Conservation (phyloP, 2,797 vertebrate genomes). For the Pseudomugil tenellus region DNA sequence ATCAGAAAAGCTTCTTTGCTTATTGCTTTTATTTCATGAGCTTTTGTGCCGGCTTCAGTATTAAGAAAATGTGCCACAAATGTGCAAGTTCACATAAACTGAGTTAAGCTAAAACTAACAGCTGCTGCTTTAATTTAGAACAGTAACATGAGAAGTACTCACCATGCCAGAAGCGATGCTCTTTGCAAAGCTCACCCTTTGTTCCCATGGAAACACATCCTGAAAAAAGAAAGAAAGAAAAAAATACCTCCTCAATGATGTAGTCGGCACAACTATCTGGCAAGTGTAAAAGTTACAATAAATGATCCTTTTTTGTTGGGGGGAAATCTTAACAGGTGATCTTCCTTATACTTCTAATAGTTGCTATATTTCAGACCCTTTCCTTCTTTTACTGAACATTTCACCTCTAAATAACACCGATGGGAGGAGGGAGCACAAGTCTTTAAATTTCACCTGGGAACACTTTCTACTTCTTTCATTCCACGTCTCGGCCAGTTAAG, state of each 20-base stretch:
- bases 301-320: background rate
- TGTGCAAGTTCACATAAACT: constrained; percentile 8
- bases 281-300: background rate
- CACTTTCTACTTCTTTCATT: constrained; percentile 64
- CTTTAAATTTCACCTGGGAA: constrained; percentile 70
- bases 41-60: background rate
- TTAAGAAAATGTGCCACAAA: background rate
- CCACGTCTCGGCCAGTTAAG: constrained; percentile 34
- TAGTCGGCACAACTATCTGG: constrained; percentile 1
- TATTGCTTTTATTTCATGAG: background rate
- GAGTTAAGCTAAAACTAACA: constrained; percentile 13
- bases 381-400: constrained; percentile 17
- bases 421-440: constrained; percentile 39
- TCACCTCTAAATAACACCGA: background rate
- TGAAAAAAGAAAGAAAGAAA: constrained; percentile 57
- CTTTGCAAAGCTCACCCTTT: constrained; percentile 95
- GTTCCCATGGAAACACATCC: constrained; percentile 94
- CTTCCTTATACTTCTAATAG: background rate
- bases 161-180: constrained; percentile 96
- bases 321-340: constrained; percentile 1
- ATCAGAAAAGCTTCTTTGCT: background rate
- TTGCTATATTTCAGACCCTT: background rate
- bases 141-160: constrained; percentile 67
- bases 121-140: constrained; percentile 12
- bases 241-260: constrained; percentile 11